Base-by-base conservation (phyloP, 2,888 invertebrate genomes). In the Parapristionchus giblindavisi region DNA sequence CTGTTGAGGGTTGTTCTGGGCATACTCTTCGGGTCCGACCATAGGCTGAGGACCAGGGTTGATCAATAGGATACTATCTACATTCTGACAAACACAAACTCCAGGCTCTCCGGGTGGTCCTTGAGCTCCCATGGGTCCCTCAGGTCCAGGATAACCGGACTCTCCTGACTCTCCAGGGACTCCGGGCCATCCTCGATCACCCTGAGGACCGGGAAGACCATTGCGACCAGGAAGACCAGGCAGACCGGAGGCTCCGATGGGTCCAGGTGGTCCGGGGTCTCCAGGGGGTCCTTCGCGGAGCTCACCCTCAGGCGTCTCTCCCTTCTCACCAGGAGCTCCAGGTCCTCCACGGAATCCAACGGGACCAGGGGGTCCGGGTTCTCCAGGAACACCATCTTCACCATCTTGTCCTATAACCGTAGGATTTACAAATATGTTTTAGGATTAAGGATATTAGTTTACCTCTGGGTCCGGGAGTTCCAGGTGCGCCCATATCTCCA, bases 291-390 rank as follows among this genome's bases (percentile, higher is more conserved):
- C 85, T 76, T 85, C 85, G 5, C 80, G 76, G 3, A 72, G 81
- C 70, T 82, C 78, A 24, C 85, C 87, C 77, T 85, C 82, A 0
- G 88, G 88, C 0, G 87, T 88, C 32, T 84, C 84, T 74, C 88
- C 88, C 78, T 88, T 88, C 77, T 87, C 87, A 66, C 88, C 88
- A 4, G 88, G 87, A 5, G 85, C 81, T 58, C 88, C 88, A 21
- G 87, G 87, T 48, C 83, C 82, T 60, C 87, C 88, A 40, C 77
- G 76, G 78, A 81, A 84, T 5, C 85, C 85, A 21, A 54, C 52
- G 6, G 74, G 74, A 0, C 74, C 74, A 21, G 40, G 40, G 21
- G 74, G 74, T 21, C 74, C 74, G 2, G 61, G 51, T 21, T 74
- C 63, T 60, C 83, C 83, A 24, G 82, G 83, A 36, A 80, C 81